Evolutionary conservation across 2,888 invertebrate genomes (phyloP), one percentile per base, ranked within the genome.

Genomic region (Sminthurides aquaticus): DNA sequence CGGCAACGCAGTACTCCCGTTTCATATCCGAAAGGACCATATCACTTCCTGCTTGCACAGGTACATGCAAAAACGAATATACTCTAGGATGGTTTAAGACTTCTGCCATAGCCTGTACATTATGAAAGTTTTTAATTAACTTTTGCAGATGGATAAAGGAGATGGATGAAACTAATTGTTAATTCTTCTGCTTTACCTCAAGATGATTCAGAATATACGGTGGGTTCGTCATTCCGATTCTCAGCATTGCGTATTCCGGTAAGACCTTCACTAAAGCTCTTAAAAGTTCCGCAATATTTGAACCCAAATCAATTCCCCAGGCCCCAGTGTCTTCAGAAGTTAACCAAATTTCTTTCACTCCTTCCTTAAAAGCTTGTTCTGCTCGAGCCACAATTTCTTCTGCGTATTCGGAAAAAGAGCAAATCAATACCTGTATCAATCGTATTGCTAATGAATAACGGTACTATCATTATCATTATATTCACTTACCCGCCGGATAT

Each of bases 311-410:
- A 64, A 91, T 85, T 0, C 99, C 98, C 79, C 97, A 99, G 0
- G 98, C 94, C 77, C 97, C 98, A 0, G 96, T 93, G 78, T 99
- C 98, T 79, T 99, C 98, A 1, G 95, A 95, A 0, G 98, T 99
- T 24, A 99, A 80, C 98, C 98, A 99, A 18, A 99, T 86, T 80
- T 99, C 98, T 62, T 89, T 88, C 2, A 96, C 96, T 0, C 96
- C 96, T 79, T 98, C 97, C 66, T 82, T 79, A 76, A 91, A 96
- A 0, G 91, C 91, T 79, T 93, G 91, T 34, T 82, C 80, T 0
- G 94, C 97, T 69, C 96, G 82, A 65, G 86, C 86, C 0, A 96
- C 86, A 55, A 98, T 94, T 78, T 96, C 91, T 57, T 89, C 88
- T 78, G 68, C 2, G 66, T 57, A 62, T 43, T 15, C 20, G n/a